Evolutionary conservation across 2,113 vertebrate genomes (phyloP).

Genomic region (Bucco capensis): DNA sequence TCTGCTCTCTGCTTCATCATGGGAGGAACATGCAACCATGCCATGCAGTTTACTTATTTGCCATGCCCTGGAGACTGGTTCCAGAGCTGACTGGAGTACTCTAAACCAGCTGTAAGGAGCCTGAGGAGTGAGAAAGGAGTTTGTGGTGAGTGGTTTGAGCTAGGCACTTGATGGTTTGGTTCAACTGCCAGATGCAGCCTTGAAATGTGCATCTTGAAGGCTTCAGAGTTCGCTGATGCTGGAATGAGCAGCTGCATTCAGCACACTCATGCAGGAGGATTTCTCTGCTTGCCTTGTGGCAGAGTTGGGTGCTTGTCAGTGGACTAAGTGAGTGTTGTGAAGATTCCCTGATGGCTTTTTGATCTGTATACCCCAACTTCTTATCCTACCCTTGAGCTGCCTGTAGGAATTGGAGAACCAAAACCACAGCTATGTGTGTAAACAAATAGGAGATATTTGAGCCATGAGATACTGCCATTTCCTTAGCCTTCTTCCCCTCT

Average conservation of each 20-base stretch:
- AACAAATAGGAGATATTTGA: background rate
- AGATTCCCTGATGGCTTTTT: background rate
- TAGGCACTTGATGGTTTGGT: background rate
- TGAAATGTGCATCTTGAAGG: background rate
- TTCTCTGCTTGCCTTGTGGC: background rate
- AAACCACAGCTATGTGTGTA: background rate
- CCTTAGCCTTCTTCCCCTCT: background rate
- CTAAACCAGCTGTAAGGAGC: accelerated
- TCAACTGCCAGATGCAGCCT: background rate
- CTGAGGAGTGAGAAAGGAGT: background rate
- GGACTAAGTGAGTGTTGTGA: background rate
- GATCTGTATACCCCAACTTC: background rate
- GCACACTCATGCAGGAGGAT: accelerated
- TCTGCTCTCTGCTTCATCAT: background rate
- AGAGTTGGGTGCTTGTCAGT: background rate
- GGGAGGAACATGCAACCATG: background rate
- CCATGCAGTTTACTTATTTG: background rate
- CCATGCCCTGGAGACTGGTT: background rate
- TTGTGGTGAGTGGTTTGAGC: background rate
- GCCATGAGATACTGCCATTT: background rate
- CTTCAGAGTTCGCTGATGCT: background rate
- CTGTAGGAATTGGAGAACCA: background rate
- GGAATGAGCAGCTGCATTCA: background rate
- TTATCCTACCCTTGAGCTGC: background rate
- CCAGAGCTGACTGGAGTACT: background rate